A percentile compares a stretch with the other conserved stretches of the same genome.
phyloP scores from a whole-genome alignment of 2,888 invertebrate genomes.

The Phortica magna region DNA sequence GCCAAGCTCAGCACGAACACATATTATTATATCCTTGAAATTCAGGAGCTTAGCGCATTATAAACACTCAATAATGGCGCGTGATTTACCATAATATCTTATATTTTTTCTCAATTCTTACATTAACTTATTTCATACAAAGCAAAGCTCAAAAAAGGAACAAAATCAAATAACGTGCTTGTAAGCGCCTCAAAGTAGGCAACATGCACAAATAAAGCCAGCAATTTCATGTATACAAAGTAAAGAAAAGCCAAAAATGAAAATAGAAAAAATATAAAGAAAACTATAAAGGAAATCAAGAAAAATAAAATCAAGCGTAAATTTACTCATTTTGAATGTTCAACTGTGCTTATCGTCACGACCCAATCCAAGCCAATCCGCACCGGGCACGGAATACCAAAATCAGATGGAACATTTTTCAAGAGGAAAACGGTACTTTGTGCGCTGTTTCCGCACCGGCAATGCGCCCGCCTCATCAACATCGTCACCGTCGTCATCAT shows the following conservation, averaged over 20 bases:
- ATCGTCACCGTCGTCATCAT: background rate
- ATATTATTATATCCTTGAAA: background rate
- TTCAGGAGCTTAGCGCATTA: slow-evolving; percentile 4
- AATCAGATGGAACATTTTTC: background rate
- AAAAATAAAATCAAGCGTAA: slow-evolving; percentile 23
- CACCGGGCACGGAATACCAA: background rate
- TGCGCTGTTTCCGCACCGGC: slow-evolving; percentile 15
- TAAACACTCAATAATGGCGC: slow-evolving; percentile 7
- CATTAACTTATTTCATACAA: background rate
- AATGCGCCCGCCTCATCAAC: background rate
- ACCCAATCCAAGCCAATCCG: slow-evolving; percentile 10
- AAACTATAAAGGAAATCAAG: background rate
- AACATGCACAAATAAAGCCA: background rate
- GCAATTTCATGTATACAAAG: background rate
- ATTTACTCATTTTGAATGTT: slow-evolving; percentile 10
- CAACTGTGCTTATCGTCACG: slow-evolving; percentile 15
- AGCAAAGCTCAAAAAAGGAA: too few species aligned
- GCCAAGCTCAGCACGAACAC: background rate
- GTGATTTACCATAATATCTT: background rate
- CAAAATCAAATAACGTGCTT: background rate
- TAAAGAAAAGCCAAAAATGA: background rate
- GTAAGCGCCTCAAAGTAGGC: slow-evolving; percentile 17
- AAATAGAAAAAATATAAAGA: background rate
- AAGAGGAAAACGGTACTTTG: slow-evolving; percentile 21
- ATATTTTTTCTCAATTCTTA: background rate